A percentile compares a stretch with the other conserved stretches of the same genome.
Conservation (phyloP, 2,113 vertebrate genomes). For the Malaclemys terrapin region DNA sequence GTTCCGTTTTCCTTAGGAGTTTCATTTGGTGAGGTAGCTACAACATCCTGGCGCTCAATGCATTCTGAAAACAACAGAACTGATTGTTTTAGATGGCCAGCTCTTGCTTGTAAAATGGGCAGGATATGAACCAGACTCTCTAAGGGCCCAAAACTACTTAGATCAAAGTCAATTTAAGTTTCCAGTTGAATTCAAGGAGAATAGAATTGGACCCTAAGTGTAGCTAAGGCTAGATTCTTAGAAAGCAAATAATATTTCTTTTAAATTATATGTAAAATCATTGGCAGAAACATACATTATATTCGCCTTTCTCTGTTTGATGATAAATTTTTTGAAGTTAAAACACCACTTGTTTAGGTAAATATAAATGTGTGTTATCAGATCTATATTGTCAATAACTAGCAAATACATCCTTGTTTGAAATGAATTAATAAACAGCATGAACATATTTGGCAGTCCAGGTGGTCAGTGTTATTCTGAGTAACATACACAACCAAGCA, state of each 20-base stretch:
- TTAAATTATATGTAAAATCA: neutral
- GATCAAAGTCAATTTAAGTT: neutral
- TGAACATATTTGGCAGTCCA: neutral
- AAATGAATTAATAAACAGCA: neutral
- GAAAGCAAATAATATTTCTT: neutral
- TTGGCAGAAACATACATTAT: neutral
- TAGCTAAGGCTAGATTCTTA: neutral
- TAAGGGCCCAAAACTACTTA: neutral
- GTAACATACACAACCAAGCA: neutral
- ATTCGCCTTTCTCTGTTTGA: neutral
- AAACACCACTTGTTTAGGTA: neutral
- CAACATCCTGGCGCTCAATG: neutral
- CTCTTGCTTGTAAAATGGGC: neutral
- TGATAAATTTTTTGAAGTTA: neutral
- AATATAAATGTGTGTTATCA: neutral
- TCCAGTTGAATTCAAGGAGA: neutral
- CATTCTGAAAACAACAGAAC: neutral
- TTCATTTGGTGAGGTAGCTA: neutral
- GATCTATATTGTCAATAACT: neutral
- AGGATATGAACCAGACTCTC: neutral
- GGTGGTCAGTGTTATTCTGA: neutral
- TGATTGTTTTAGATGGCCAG: neutral
- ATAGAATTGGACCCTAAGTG: neutral
- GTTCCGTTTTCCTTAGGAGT: neutral
- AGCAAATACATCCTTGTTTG: neutral